Base-by-base conservation (phyloP, 2,888 invertebrate genomes). In the Lobophora halterata region DNA sequence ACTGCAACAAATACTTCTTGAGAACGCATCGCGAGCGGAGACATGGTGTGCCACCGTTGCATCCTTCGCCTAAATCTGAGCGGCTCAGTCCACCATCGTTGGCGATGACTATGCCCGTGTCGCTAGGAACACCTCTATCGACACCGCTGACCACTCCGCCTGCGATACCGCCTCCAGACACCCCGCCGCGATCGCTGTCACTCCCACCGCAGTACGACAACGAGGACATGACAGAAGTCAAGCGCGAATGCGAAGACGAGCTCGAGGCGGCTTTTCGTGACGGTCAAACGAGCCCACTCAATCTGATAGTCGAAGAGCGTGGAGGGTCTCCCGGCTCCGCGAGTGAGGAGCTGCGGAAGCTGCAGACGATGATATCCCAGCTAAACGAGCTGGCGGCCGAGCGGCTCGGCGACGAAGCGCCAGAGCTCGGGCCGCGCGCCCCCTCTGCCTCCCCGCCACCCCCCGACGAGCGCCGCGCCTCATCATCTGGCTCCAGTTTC, bases 1-100 rank as follows among this genome's bases (percentile, higher is more conserved):
- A 97, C 71, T 96, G 95, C 73, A 97, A 96, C 71, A 96, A 96
- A 75, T 97, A 97, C 71, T 97, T 97, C 68, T 88, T 98, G 23
- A 90, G 95, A 33, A 95, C 96, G 27, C 98, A 98, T 79, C 96
- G 97, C 66, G 93, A 95, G 83, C 95, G 97, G 71, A 91, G 95
- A n/a, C 98, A 98, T 75, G 97, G 97, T 0, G 93, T 97, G 17
- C 90, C 36, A 1, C 81, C 0, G 61, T 58, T 10, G 19, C 71
- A 73, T 2, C 71, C 77, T 0, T 82, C 85, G 2, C 87, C 87
- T 1, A 56, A 55, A 7, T 89, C 83, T 3, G 71, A 72, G 4
- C 64, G 79, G 3, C 66, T 73, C n/a, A 80, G 81, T 2, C 86
- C 88, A 1, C 77, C 66, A 4, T 26, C 40, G 17, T 37, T 39